Base-by-base conservation (phyloP, 2,888 invertebrate genomes). In the Dicranocentrus wangi region DNA sequence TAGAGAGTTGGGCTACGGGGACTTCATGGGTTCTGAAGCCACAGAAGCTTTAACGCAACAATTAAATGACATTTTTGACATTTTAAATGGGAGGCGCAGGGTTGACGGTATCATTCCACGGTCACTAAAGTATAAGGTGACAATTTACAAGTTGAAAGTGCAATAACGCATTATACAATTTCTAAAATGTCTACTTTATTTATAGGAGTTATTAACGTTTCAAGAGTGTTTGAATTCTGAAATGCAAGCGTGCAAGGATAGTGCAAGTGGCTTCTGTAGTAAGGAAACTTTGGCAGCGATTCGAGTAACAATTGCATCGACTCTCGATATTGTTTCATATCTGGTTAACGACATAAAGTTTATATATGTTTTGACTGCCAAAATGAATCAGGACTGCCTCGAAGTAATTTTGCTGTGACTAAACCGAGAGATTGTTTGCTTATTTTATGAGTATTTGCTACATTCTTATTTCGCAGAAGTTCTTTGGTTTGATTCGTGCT, bases 321-420 rank as follows among this genome's bases (percentile, higher is more conserved):
- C 60, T 5, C 10, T 60, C 10, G 60, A 60, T n/a, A 28, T 60
- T 8, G n/a, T 60, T 8, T 2, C 3, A 15, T 60, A 28, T n/a
- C 17, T 60, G 7, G 32, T 32, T 15, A 5, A 28, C 3, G 28
- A 32, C 5, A 27, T 60, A 7, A 28, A 28, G 8, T 60, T n/a
- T 28, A 28, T 2, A n/a, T 60, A 60, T 17, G 60, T 60, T 7
- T 28, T 60, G n/a, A 60, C 60, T 27, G 60, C 28, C 2, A 27
- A 82, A 79, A 60, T 55, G 13, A 82, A 68, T 23, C 82, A 82
- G 55, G 82, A 82, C n/a, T 75, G 70, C 15, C 47, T 79, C 10
- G 82, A 79, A 66, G 78, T 79, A 28, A n/a, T n/a, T n/a, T n/a
- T n/a, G n/a, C n/a, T n/a, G n/a, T n/a, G n/a, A n/a, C n/a, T n/a